Evolutionary conservation across 2,113 vertebrate genomes (phyloP), one percentile per base, ranked within the genome.

Genomic region (Eclectus roratus): DNA sequence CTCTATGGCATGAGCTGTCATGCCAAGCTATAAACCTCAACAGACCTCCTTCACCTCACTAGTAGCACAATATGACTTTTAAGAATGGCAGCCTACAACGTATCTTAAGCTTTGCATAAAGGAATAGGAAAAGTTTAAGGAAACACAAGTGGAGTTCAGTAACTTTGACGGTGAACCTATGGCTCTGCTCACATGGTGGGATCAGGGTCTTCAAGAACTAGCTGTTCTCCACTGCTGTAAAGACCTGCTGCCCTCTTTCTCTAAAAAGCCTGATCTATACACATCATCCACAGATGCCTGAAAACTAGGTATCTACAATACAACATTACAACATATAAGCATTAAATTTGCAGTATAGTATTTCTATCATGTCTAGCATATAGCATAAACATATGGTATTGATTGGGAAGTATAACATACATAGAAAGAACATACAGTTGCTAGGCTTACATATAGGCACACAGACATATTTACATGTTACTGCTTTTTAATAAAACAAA

Each of bases 401-500:
- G 46, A 80, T 25, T 80, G 61, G 35, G 56, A 89, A 46, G 27
- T 37, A 52, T 46, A 46, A 39, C 17, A 28, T 15, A n/a, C 7
- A 12, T 43, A 5, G 47, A 64, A 80, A 73, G n/a, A 76, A 55
- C 68, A 44, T 25, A 16, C 2, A 0, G 69, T 33, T 56, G 19
- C 31, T 91, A 49, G 76, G 27, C 18, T 89, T 78, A 23, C 3
- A 0, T 41, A 14, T 8, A 80, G 33, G 27, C 25, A 16, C 50
- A 56, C 16, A 79, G 35, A 55, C 8, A 9, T 37, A 74, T 50
- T 79, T 92, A 65, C 76, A 43, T 46, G 18, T 85, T 81, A 63
- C 39, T 85, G 56, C 20, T 93, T 89, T 95, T 88, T 43, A 85
- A 86, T 88, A 55, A 89, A 92, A 82, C 61, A 63, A 87, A 89